phyloP scores from a whole-genome alignment of 1,140 invertebrate species.

The Camponotus pennsylvanicus region DNA sequence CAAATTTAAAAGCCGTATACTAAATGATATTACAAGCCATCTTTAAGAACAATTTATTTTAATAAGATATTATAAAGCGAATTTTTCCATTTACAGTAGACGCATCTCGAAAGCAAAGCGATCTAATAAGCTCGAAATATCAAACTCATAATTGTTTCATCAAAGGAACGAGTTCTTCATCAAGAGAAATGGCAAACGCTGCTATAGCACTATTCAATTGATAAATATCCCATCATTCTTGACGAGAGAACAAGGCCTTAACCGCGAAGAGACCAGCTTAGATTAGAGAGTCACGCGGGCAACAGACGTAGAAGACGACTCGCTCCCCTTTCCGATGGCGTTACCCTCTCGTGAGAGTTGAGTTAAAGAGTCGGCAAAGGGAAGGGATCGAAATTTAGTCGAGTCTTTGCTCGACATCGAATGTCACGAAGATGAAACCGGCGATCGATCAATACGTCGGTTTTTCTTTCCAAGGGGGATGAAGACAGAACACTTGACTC shows the following conservation, averaged over 20 bases:
- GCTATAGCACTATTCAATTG: background rate
- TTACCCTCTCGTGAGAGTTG: slow-evolving; percentile 49
- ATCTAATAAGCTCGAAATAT: slow-evolving; percentile 20
- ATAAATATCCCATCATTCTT: slow-evolving; percentile 31
- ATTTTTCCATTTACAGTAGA: background rate
- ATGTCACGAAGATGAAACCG: slow-evolving; percentile 6
- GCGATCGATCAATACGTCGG: slow-evolving; percentile 9
- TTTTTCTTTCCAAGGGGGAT: background rate
- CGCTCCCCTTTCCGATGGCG: background rate
- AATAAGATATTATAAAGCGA: background rate
- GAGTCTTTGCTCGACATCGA: slow-evolving; percentile 1
- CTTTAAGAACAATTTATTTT: no score
- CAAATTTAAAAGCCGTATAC: background rate
- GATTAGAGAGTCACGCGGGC: slow-evolving; percentile 31
- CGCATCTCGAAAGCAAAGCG: background rate
- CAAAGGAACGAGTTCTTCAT: slow-evolving; percentile 25
- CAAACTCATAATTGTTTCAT: background rate
- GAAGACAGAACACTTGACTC: background rate
- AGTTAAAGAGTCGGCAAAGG: slow-evolving; percentile 31
- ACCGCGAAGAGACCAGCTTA: slow-evolving; percentile 38
- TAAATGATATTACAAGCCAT: background rate
- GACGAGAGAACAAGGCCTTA: slow-evolving; percentile 27
- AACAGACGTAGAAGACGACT: slow-evolving; percentile 10
- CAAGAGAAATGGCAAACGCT: background rate
- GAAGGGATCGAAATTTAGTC: slow-evolving; percentile 36